Base-by-base conservation (phyloP, 2,888 invertebrate genomes). In the Brachyptera putata region DNA sequence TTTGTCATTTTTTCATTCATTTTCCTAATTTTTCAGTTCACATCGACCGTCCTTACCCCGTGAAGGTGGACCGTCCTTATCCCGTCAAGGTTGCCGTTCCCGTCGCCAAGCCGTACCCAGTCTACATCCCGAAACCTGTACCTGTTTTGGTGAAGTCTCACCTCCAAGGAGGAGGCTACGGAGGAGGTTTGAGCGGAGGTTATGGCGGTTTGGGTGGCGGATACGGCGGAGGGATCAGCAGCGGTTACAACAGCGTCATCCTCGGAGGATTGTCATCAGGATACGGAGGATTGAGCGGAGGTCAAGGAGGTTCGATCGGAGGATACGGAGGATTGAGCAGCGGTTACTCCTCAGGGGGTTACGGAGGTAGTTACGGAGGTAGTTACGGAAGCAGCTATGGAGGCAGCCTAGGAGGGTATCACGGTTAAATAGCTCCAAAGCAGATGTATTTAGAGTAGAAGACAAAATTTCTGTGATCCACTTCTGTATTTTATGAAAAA, bases 41-140 rank as follows among this genome's bases (percentile, higher is more conserved):
- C 16, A 22, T 53, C 5, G 53, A 53, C 30, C 37, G 41, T 2
- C 56, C 56, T 1, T 39, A 41, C 25, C 56, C 56, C 24, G 39
- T 56, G 9, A 16, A 39, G 1, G 56, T 56, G 11, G 30, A 26
- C 25, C 25, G 26, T 5, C 56, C 56, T 3, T 21, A 14, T 13
- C 41, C 56, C 1, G 56, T 56, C 24, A 41, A 39, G 43, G 56
- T 56, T 4, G 22, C 43, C 1, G 56, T 56, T 18, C 56, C 56
- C 39, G 56, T 56, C 9, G 22, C 41, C 9, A 41, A 56, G 46
- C 56, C 56, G 9, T 56, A 56, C 41, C 41, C 56, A 4, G 56
- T 56, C 5, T 24, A 24, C 24, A 43, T 56, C 2, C 34, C 53
- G 21, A 16, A 34, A 21, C 53, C 53, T 7, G 56, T 56, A 7